Evolutionary conservation across 2,113 vertebrate genomes (phyloP), one percentile per base, ranked within the genome.

Genomic region (Etheostoma cragini): DNA sequence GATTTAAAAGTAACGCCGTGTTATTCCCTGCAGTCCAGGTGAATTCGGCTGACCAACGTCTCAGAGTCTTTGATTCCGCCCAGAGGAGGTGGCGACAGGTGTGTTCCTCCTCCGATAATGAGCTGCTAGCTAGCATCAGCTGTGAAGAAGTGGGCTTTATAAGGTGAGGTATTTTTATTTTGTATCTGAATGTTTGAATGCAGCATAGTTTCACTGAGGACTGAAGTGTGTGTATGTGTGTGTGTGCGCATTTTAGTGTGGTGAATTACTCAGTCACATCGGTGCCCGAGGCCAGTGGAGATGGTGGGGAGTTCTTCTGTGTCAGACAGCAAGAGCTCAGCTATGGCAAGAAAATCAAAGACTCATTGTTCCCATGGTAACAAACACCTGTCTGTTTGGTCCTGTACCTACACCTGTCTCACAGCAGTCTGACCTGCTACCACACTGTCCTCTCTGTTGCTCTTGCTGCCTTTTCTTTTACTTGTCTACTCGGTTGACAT

Each of bases 71-170:
- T 3, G 97, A 98, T 77, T 91, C 95, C 17, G 76, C 91, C 0
- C 95, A 96, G 73, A 93, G 89, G 52, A 94, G 94, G 19, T 98
- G 97, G 97, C 94, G 95, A 38, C 94, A 96, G 30, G 91, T 98
- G 52, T 98, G 97, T 74, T 97, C 97, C 24, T 97, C 97, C 0
- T 79, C 91, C 17, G 93, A 92, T 80, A 96, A 98, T 45, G 93
- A 96, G 72, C 89, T 96, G 62, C 93, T 97, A 52, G 97, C 97
- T 0, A 93, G 91, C 60, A 95, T 98, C 84, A 95, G 96, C 93
- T 98, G 97, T 66, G 96, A 97, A 81, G 96, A 98, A 93, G 97
- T 97, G 94, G 97, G 97, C 72, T 97, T 97, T 60, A 84, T 97
- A 89, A 97, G 97, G 97, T 98, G 95, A 81, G 70, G 50, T 15